Evolutionary conservation across 1,140 invertebrate species (phyloP).

Genomic region (Sarcophaga bullata): DNA sequence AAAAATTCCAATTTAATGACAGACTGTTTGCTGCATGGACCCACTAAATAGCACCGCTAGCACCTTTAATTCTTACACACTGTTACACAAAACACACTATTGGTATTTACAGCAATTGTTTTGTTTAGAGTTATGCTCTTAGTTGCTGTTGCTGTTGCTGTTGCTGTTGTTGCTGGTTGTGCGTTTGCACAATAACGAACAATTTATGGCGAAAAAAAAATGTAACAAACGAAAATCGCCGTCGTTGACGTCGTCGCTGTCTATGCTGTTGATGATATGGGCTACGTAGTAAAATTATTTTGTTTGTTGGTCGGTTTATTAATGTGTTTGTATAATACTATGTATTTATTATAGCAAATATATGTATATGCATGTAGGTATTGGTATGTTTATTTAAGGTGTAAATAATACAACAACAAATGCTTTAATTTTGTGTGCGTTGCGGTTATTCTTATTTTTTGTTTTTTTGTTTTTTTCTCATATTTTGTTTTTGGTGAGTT

Average conservation of each 20-base stretch:
- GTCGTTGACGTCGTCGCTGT: not conserved
- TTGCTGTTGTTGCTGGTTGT: not conserved
- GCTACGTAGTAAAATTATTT: too few relatives aligned
- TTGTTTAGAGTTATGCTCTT: not conserved
- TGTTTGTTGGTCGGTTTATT: not conserved
- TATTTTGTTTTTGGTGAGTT: too few relatives aligned
- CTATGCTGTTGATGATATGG: not conserved
- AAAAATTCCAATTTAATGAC: slow-evolving; percentile 6
- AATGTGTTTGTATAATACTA: too few relatives aligned
- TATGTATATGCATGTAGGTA: too few relatives aligned
- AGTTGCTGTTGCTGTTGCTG: not conserved
- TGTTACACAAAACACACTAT: not conserved
- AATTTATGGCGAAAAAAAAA: not conserved
- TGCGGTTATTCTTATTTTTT: not conserved
- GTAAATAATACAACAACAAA: too few relatives aligned
- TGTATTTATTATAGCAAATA: too few relatives aligned
- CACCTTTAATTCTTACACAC: too few relatives aligned
- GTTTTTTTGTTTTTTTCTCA: not conserved
- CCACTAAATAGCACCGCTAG: too few relatives aligned
- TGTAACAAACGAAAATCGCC: not conserved
- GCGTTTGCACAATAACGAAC: not conserved
- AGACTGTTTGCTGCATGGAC: too few relatives aligned
- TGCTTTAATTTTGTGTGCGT: not conserved
- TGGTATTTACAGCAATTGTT: not conserved
- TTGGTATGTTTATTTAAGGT: too few relatives aligned